A percentile compares a stretch with the other conserved stretches of the same genome.
Conservation (phyloP, 1,140 invertebrate species). For the Agrilus planipennis region DNA sequence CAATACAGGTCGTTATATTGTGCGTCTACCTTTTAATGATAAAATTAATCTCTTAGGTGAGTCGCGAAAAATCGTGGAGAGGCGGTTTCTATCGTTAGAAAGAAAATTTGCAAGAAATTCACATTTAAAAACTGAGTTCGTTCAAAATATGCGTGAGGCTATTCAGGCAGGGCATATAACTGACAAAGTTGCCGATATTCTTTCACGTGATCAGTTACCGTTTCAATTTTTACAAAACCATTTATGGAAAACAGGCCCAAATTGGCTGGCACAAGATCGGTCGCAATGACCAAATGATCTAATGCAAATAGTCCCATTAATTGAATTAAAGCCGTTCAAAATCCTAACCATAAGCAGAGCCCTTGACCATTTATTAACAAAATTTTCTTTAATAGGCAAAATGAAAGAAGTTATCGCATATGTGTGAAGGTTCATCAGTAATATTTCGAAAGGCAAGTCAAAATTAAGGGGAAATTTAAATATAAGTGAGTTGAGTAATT, state of each 20-base stretch:
- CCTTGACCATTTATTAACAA: too few species aligned
- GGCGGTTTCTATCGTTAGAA: not conserved
- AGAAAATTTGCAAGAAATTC: not conserved
- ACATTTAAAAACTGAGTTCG: not conserved
- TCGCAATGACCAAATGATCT: too few species aligned
- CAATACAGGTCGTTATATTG: not conserved
- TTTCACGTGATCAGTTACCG: too few species aligned
- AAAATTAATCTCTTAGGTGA: not conserved
- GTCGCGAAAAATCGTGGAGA: not conserved
- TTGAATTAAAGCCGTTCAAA: conserved; percentile 16
- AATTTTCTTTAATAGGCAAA: too few species aligned
- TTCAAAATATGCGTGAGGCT: not conserved
- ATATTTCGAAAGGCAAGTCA: too few species aligned
- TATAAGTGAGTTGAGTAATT: too few species aligned
- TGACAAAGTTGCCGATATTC: conserved; percentile 25
- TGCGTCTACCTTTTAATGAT: not conserved
- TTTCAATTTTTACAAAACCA: conserved; percentile 18
- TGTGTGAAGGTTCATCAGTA: too few species aligned
- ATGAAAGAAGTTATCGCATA: not conserved
- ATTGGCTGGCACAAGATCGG: too few species aligned
- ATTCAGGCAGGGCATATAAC: not conserved
- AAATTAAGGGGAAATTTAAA: too few species aligned
- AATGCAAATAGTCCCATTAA: too few species aligned
- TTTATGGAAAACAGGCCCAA: too few species aligned
- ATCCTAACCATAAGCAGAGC: conserved; percentile 29